phyloP scores from a whole-genome alignment of 2,888 invertebrate species.

The Latheticus oryzae region DNA sequence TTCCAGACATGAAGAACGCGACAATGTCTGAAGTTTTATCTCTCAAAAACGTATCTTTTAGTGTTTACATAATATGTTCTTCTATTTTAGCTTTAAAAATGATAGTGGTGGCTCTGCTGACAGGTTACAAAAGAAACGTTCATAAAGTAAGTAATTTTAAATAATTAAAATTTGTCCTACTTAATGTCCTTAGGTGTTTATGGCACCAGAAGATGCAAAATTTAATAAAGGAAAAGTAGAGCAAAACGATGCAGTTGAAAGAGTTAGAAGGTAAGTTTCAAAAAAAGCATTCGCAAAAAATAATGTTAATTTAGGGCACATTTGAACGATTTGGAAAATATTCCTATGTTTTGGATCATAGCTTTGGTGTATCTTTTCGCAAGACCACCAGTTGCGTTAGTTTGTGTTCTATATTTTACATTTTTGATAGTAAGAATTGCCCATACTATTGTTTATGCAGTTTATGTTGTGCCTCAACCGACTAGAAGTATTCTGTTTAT shows the following conservation, averaged over 20 bases:
- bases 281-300: neutral
- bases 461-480: constrained; percentile 15
- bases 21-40: constrained; percentile 11
- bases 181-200: constrained; percentile 8
- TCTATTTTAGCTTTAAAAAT: constrained; percentile 24
- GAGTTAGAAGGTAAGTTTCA: constrained; percentile 20
- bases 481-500: constrained; percentile 12
- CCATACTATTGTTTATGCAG: constrained; percentile 24
- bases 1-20: constrained; percentile 5
- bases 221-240: constrained; percentile 14
- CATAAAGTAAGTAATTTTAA: constrained; percentile 23
- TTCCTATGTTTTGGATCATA: constrained; percentile 23
- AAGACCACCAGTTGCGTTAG: constrained; percentile 9
- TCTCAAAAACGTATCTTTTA: constrained; percentile 20
- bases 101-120: constrained; percentile 14
- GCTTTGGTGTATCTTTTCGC: constrained; percentile 18
- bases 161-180: neutral
- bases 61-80: constrained; percentile 17
- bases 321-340: constrained; percentile 30
- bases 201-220: constrained; percentile 18
- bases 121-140: constrained; percentile 5
- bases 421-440: constrained; percentile 11
- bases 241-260: constrained; percentile 11
- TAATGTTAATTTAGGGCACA: constrained; percentile 19
- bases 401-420: constrained; percentile 12